A percentile compares a stretch with the other conserved stretches of the same genome.
Conservation (phyloP, 2,797 vertebrate species). For the Acrocephalus scirpaceus region DNA sequence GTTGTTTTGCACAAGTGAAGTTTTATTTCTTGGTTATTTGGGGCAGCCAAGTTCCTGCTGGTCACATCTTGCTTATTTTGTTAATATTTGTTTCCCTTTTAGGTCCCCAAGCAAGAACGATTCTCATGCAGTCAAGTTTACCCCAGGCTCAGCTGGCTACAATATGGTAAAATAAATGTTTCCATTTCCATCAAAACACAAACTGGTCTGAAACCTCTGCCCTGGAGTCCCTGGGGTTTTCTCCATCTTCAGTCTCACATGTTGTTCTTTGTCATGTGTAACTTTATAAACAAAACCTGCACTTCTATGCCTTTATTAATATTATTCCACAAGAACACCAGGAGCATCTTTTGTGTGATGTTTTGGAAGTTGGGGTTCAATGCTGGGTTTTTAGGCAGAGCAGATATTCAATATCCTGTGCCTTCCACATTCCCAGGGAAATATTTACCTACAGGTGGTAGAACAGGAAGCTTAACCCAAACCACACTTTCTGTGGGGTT, state of each 20-base stretch:
- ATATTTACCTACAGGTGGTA: not conserved
- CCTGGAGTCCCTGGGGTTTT: not conserved
- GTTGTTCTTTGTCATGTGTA: not conserved
- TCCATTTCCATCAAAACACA: not conserved
- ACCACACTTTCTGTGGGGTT: not conserved
- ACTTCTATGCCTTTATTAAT: not conserved
- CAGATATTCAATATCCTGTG: not conserved
- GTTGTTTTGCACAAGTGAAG: not conserved
- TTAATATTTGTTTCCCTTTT: slow-evolving; percentile 17
- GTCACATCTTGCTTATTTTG: not conserved
- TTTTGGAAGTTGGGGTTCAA: not conserved
- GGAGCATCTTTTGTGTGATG: not conserved
- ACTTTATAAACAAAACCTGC: not conserved
- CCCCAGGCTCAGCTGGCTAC: slow-evolving; percentile 94
- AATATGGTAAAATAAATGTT: slow-evolving; percentile 87
- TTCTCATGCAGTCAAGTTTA: slow-evolving; percentile 99
- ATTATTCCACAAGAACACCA: not conserved
- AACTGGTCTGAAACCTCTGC: not conserved
- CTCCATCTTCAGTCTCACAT: not conserved
- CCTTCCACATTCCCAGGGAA: not conserved
- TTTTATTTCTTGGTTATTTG: not conserved
- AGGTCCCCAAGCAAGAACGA: slow-evolving; percentile 97
- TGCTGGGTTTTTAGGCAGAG: not conserved
- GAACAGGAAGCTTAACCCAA: not conserved
- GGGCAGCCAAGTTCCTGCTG: not conserved